These are phyloP conservation scores for Drosophila chauvacae DNA, from an alignment of 1,140 invertebrate species.

Conservation along the genomic window DNA sequence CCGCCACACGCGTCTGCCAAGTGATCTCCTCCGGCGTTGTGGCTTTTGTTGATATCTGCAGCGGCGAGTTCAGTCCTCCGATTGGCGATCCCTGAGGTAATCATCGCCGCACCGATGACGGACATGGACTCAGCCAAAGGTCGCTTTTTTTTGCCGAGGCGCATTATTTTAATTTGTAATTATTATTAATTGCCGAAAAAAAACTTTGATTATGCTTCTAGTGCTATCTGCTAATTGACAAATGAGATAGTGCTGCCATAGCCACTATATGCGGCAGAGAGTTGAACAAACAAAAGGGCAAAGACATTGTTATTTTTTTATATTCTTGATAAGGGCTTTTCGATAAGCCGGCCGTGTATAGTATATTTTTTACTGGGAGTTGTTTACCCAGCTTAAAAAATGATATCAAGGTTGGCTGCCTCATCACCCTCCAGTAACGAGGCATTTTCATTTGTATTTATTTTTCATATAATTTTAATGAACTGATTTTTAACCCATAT, in stretches of 20 bases:
- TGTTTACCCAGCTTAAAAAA: slow-evolving; percentile 20
- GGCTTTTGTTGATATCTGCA: slow-evolving; percentile 51
- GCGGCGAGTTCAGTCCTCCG: slow-evolving; percentile 39
- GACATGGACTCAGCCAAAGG: slow-evolving; percentile 21
- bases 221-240: slow-evolving; percentile 23
- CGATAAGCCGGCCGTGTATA: slow-evolving; percentile 22
- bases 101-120: slow-evolving; percentile 22
- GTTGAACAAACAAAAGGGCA: slow-evolving; percentile 27
- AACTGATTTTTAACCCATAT: slow-evolving; percentile 2
- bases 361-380: slow-evolving; percentile 23
- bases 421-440: background rate
- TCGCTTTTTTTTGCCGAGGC: slow-evolving; percentile 1
- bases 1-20: slow-evolving; percentile 64
- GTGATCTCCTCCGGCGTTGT: slow-evolving; percentile 64
- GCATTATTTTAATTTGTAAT: slow-evolving; percentile 48
- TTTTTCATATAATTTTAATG: slow-evolving; percentile 4
- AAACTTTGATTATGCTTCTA: slow-evolving; percentile 4
- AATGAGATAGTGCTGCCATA: slow-evolving; percentile 2
- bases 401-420: slow-evolving; percentile 32
- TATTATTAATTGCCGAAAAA: slow-evolving; percentile 39
- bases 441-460: slow-evolving; percentile 2
- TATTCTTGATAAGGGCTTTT: slow-evolving; percentile 23
- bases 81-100: slow-evolving; percentile 7
- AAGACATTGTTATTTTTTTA: slow-evolving; percentile 15
- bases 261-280: background rate